Evolutionary conservation across 2,888 invertebrate species (phyloP).

Genomic region (Thymelicus lineola): DNA sequence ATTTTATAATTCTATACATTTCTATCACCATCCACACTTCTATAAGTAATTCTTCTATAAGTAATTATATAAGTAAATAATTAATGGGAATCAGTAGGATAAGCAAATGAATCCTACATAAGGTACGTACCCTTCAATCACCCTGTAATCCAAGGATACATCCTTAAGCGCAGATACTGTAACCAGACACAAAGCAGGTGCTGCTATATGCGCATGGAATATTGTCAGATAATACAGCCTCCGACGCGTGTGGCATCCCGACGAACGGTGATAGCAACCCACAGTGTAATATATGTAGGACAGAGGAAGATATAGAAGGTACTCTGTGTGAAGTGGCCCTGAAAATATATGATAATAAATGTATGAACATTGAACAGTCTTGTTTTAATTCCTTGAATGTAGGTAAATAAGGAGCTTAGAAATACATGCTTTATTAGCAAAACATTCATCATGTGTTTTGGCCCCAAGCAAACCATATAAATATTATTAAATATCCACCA

Average conservation of each 20-base stretch:
- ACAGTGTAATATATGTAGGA: conserved; percentile 59
- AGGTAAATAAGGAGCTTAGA: neutral
- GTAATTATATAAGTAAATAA: no score
- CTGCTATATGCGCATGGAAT: conserved; percentile 55
- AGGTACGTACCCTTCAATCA: conserved; percentile 49
- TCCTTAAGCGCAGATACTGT: conserved; percentile 49
- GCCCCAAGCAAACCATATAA: neutral
- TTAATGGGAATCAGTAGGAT: no score
- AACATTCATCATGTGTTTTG: neutral
- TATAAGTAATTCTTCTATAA: no score
- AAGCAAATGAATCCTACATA: no score
- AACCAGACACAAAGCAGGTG: conserved; percentile 53
- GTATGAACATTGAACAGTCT: no score
- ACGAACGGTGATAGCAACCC: conserved; percentile 44
- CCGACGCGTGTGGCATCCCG: conserved; percentile 45
- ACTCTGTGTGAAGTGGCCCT: conserved; percentile 61
- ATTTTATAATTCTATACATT: no score
- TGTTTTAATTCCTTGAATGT: no score
- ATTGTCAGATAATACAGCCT: conserved; percentile 49
- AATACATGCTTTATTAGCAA: neutral
- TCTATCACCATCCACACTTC: no score
- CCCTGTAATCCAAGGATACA: conserved; percentile 46
- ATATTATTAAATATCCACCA: no score
- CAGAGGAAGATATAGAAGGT: conserved; percentile 53
- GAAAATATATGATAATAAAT: conserved; percentile 21